phyloP scores from a whole-genome alignment of 2,113 vertebrate genomes.

The Ammodytes dubius region DNA sequence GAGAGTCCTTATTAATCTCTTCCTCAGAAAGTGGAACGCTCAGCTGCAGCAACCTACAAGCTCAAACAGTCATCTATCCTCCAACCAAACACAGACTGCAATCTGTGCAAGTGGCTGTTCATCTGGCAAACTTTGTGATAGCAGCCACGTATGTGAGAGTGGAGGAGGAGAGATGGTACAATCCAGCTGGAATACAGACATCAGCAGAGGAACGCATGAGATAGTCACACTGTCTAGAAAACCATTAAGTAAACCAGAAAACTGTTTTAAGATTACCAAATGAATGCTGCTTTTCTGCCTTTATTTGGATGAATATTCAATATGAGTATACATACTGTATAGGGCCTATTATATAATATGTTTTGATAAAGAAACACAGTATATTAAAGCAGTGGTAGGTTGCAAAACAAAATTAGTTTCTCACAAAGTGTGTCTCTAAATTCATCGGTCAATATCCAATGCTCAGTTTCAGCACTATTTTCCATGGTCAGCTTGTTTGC shows the following conservation, averaged over 20 bases:
- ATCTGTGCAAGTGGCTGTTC: constrained; percentile 68
- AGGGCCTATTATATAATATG: too few relatives aligned
- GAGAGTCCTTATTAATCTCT: constrained; percentile 72
- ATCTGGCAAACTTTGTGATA: constrained; percentile 52
- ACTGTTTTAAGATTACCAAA: not conserved
- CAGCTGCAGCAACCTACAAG: constrained; percentile 75
- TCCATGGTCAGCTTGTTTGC: not conserved
- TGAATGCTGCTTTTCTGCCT: not conserved
- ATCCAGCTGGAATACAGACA: constrained; percentile 41
- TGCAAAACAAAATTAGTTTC: not conserved
- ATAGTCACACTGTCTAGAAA: not conserved
- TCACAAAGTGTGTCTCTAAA: too few relatives aligned
- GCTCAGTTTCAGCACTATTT: not conserved
- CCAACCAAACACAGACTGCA: constrained; percentile 59
- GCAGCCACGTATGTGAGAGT: constrained; percentile 42
- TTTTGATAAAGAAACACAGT: too few relatives aligned
- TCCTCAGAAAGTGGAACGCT: constrained; percentile 70
- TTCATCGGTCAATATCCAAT: not conserved
- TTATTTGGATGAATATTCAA: not conserved
- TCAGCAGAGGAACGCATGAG: constrained; percentile 11
- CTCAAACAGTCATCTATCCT: constrained; percentile 76
- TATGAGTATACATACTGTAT: too few relatives aligned
- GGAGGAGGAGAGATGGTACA: constrained; percentile 33
- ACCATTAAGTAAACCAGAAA: not conserved
- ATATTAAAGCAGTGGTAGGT: not conserved